Evolutionary conservation across 1,140 invertebrate species (phyloP), one percentile per base, ranked within the genome.

Genomic region (Euborellia annulipes): DNA sequence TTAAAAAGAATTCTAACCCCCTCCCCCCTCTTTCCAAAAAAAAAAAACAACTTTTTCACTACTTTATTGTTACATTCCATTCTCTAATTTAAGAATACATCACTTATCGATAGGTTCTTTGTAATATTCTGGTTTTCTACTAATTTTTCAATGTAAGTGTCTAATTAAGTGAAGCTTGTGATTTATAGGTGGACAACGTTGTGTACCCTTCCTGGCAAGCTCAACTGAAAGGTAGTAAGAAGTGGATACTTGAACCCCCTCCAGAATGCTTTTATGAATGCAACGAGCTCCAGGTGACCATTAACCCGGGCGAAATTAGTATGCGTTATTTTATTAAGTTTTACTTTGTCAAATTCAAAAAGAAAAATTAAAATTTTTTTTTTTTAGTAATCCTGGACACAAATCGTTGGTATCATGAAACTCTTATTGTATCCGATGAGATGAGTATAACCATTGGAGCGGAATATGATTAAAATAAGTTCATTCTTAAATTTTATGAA

Each of bases 381-480:
- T 51, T 76, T 75, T n/a, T 64, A 89, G 85, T 91, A 71, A 76
- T 88, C 36, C 62, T 95, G 49, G 88, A 96, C 62, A 94, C 90
- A 1, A 93, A 95, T 61, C 76, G 79, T 46, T 96, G 92, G 91
- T 95, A 89, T 58, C 92, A 96, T 66, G 77, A 85, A 56, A 96
- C 92, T 0, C 63, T 72, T 50, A 85, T 93, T 45, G 69, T 89
- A 19, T 84, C 86, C 1, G 73, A 82, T 22, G 82, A 87, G 48
- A 78, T 94, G 50, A 95, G 90, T 64, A 89, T 95, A 46, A 91
- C 89, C 1, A 94, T 96, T 55, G 91, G 92, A 18, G 87, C 90
- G 0, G 92, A 96, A 63, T 96, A 86, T 58, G 90, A 96, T 61
- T 92, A 66, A 72, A n/a, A n/a, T n/a, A n/a, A n/a, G n/a, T n/a